Percentiles rank a stretch among this genome's conserved stretches.
Conservation (phyloP, 1,140 invertebrate species). For the Listronotus oregonensis region DNA sequence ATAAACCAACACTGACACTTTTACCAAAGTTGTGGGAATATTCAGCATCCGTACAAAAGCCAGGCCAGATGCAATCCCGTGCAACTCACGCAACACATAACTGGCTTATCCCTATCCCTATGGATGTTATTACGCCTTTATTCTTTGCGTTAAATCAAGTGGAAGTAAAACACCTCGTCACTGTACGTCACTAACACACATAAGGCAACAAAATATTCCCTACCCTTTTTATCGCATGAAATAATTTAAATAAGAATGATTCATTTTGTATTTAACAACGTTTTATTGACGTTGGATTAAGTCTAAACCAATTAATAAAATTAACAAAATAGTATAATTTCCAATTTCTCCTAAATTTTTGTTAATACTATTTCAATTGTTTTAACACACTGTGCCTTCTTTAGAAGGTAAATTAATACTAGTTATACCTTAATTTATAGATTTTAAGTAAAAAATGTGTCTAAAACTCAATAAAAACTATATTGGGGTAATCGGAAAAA, state of each 20-base stretch:
- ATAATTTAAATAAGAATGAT: conserved; percentile 28
- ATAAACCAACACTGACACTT: not conserved
- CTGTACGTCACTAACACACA: conserved; percentile 48
- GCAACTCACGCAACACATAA: conserved; percentile 46
- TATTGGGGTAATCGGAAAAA: too few species aligned
- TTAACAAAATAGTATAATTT: not conserved
- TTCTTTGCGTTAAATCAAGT: conserved; percentile 52
- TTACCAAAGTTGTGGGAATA: conserved; percentile 47
- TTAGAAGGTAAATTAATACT: too few species aligned
- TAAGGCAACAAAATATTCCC: conserved; percentile 32
- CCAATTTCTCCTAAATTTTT: too few species aligned
- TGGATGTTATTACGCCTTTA: conserved; percentile 49
- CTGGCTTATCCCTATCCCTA: conserved; percentile 52
- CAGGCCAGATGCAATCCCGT: conserved; percentile 51
- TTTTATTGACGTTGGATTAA: conserved; percentile 5
- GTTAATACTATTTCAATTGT: too few species aligned
- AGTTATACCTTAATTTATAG: too few species aligned
- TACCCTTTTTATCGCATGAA: conserved; percentile 19
- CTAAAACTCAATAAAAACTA: too few species aligned
- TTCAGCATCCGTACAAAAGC: conserved; percentile 47
- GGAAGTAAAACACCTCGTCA: conserved; percentile 54
- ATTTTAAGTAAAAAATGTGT: too few species aligned
- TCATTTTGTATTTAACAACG: conserved; percentile 7
- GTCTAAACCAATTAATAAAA: not conserved
- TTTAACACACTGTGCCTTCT: too few species aligned